Percentiles rank a stretch among this genome's conserved stretches.
phyloP scores from a whole-genome alignment of 2,797 vertebrate genomes.

The Amniataba percoides region DNA sequence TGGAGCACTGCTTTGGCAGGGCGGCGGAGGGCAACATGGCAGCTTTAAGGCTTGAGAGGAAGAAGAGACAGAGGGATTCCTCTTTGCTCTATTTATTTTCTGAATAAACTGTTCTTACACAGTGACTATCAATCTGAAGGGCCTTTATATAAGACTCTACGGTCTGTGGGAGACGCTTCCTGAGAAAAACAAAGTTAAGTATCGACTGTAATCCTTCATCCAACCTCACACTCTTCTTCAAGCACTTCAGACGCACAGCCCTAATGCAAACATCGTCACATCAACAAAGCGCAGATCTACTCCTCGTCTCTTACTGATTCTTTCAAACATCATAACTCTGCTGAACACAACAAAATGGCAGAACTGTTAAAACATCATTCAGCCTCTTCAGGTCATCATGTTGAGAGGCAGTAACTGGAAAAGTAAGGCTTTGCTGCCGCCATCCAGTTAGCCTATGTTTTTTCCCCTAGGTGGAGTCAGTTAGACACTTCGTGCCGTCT shows the following conservation, averaged over 20 bases:
- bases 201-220: conserved; percentile 36
- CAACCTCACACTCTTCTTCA: conserved; percentile 51
- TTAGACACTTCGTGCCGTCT: conserved; percentile 17
- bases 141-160: conserved; percentile 52
- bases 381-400: conserved; percentile 13
- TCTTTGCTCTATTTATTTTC: conserved; percentile 72
- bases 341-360: conserved; percentile 31
- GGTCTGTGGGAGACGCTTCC: conserved; percentile 47
- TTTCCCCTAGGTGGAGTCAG: conserved; percentile 11
- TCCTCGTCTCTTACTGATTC: conserved; percentile 24
- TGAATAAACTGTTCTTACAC: conserved; percentile 70
- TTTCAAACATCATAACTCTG: conserved; percentile 64
- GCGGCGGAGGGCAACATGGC: conserved; percentile 20
- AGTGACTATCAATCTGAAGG: conserved; percentile 60
- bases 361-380: conserved; percentile 23
- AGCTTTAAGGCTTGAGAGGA: conserved; percentile 41
- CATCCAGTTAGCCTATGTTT: conserved; percentile 1
- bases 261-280: conserved; percentile 57
- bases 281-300: conserved; percentile 60
- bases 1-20: conserved; percentile 14
- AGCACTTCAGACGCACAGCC: conserved; percentile 52
- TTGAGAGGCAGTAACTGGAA: conserved; percentile 8
- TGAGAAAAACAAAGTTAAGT: conserved; percentile 56
- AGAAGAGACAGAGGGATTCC: conserved; percentile 55
- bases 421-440: neutral